These are phyloP conservation scores for Leptinotarsa defecta DNA, from an alignment of 1,140 invertebrate genomes.

Conservation along the genomic window DNA sequence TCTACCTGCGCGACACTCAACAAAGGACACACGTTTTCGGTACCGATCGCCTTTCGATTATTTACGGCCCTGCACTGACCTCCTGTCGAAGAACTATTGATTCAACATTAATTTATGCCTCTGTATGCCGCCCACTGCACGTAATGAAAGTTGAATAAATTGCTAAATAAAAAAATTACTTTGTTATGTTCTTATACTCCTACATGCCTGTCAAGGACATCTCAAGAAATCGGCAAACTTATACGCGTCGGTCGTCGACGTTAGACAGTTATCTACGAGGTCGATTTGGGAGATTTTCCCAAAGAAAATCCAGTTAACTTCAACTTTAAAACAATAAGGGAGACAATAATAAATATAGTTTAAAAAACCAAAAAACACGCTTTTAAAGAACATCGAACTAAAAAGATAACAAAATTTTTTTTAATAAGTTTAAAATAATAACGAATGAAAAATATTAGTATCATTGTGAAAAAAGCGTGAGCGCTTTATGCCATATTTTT, in stretches of 20 bases:
- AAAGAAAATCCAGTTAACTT: no score
- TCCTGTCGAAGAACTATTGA: slow-evolving; percentile 25
- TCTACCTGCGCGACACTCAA: slow-evolving; percentile 1
- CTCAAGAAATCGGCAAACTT: background rate
- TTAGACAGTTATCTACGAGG: background rate
- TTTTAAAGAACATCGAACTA: no score
- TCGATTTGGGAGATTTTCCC: no score
- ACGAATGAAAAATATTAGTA: no score
- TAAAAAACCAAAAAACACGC: no score
- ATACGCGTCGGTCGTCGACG: background rate
- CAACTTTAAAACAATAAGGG: no score
- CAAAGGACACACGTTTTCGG: background rate
- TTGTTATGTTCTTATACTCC: slow-evolving; percentile 19
- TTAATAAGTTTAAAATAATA: no score
- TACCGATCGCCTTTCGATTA: slow-evolving; percentile 1
- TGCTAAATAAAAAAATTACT: slow-evolving; percentile 12
- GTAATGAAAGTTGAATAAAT: slow-evolving; percentile 26
- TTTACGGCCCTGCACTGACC: slow-evolving; percentile 20
- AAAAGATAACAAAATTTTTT: no score
- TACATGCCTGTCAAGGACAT: background rate
- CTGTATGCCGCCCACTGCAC: slow-evolving; percentile 1
- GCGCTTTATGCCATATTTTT: no score
- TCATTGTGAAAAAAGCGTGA: no score
- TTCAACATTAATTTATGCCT: slow-evolving; percentile 26
- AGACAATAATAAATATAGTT: no score